Evolutionary conservation across 35 echinoderm and acorn worm genomes (phyloP), one percentile per base, ranked within the genome.

Genomic region (Nesometra sesokonis): DNA sequence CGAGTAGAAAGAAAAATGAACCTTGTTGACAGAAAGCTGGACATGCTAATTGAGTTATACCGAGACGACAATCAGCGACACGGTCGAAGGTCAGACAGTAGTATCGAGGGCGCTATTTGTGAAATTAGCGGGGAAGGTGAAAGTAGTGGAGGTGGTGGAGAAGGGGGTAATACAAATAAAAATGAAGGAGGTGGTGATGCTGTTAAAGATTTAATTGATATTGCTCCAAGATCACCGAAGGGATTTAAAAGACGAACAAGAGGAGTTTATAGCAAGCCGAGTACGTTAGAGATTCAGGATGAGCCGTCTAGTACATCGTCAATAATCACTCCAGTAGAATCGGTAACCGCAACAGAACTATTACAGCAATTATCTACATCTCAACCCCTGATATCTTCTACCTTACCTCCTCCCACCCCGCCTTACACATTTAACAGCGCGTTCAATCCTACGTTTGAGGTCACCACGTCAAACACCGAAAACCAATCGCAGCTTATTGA

Each of bases 31-130:
- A 80, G 96, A 3, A 99, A 97, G 76, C 77, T 99, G 29, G 96
- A 99, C 77, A 99, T 99, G 96, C 82, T 99, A 82, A 99, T 99
- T 35, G 96, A 99, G 33, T 85, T 99, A 85, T 99, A 99, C 76
- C 78, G 96, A 52, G 96, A 99, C 3, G 96, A 99, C 21, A 67
- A 67, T 67, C 52, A 67, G 23, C 7, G 52, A 27, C 52, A 67
- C 2, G 52, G 52, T 27, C 52, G 52, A 67, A 67, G 52, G 23
- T 67, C 52, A 67, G 52, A 67, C 23, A 67, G 52, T 27, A 67
- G 52, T 27, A 19, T 67, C 23, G 52, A 67, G 23, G 52, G 52
- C 23, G 52, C 52, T 67, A 67, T 67, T 67, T 67, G 52, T 67
- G 52, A 67, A 67, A 67, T 67, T 5, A 67, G 52, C 23, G 52